These are phyloP conservation scores for Aphidius gifuensis DNA, from an alignment of 1,140 invertebrate species.

Conservation along the genomic window DNA sequence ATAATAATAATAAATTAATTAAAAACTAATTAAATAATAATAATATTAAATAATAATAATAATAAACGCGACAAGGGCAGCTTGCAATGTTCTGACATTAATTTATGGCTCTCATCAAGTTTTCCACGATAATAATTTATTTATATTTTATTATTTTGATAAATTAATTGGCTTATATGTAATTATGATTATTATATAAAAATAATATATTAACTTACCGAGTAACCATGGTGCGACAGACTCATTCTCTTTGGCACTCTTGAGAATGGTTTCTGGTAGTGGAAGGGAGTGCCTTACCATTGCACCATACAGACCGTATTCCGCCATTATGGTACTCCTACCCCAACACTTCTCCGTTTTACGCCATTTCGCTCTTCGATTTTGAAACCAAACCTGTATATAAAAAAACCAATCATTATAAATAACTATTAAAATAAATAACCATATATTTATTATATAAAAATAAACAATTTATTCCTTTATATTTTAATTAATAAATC, in stretches of 20 bases:
- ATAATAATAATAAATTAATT: neutral
- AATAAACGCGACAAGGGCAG: too few relatives aligned
- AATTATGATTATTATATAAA: too few relatives aligned
- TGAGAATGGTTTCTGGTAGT: conserved; percentile 94
- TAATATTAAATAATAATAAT: conserved; percentile 3
- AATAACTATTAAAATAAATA: neutral
- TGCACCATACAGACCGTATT: conserved; percentile 97
- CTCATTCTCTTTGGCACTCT: conserved; percentile 91
- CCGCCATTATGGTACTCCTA: conserved; percentile 97
- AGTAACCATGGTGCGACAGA: conserved; percentile 96
- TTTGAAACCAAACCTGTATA: conserved; percentile 96
- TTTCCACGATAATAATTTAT: too few relatives aligned
- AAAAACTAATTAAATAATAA: conserved; percentile 12
- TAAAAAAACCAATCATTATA: conserved; percentile 6
- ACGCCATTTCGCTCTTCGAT: conserved; percentile 95
- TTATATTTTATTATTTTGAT: too few relatives aligned
- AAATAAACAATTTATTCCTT: neutral
- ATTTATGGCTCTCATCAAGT: too few relatives aligned
- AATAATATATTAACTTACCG: conserved; percentile 71
- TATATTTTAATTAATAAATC: neutral
- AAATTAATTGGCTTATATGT: too few relatives aligned
- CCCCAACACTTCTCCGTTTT: conserved; percentile 99
- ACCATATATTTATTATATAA: neutral
- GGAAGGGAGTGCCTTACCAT: conserved; percentile 98
- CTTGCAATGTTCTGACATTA: too few relatives aligned